Base-by-base conservation (phyloP, 2,113 vertebrate species). In the Oryzias javanicus region DNA sequence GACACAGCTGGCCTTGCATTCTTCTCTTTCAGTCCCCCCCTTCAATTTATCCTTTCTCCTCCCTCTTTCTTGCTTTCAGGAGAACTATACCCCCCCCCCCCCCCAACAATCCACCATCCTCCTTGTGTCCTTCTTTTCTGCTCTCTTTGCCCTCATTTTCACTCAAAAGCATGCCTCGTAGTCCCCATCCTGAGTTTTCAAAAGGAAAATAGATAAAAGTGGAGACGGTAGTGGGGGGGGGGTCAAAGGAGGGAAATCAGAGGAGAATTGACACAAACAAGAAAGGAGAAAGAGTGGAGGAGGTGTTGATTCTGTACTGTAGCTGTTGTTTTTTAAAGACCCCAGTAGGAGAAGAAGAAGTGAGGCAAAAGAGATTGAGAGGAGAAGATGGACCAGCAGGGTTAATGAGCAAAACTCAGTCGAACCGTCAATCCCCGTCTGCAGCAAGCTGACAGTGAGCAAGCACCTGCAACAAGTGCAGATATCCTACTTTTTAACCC, bases 1-100 rank as follows among this genome's bases (percentile, higher is more conserved):
- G 93, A 72, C 86, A 91, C 87, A 91, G 89, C 84, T 81, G 50
- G 90, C 89, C 89, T 87, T 78, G 74, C 90, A 93, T 94, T 93
- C 92, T 84, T 91, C 87, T 84, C 77, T 78, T 75, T 66, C 67
- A 64, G 70, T 67, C 62, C 74, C 63, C 64, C 85, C 55, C 79
- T 72, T 70, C 62, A 82, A 74, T 80, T 84, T 83, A 84, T 80
- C 64, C 82, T 76, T 84, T 85, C 78, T 76, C 67, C 79, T 80
- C 81, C 76, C 90, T 87, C 89, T 35, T 12, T 88, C 61, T 85
- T 82, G 85, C 85, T 87, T 82, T 78, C 87, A 91, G 88, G 62
- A 70, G 35, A 57, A 60, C 46, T 47, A 47, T 5, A 67, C 41
- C 61, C 52, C 60, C n/a, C 47, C 50, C 6, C 17, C 6, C 24